Conservation (phyloP, 2,888 invertebrate species). For the Conomelus anceps region DNA sequence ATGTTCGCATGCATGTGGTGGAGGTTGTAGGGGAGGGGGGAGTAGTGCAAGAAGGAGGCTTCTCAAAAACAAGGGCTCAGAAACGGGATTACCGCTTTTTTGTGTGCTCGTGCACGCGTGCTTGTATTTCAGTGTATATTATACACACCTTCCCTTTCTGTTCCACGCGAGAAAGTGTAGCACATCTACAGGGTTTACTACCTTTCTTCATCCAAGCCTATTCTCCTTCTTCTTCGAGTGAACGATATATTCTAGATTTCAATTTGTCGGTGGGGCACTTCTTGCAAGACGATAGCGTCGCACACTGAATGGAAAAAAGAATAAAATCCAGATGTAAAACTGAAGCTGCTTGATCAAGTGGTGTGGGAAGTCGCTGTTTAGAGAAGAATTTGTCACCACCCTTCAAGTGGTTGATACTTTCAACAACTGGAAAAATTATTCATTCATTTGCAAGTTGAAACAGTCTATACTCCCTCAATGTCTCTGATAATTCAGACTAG, state of each 20-base stretch:
- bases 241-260: background rate
- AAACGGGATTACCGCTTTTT: background rate
- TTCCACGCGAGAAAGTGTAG: background rate
- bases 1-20: conserved; percentile 2
- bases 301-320: background rate
- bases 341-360: background rate
- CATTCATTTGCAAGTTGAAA: too few species aligned
- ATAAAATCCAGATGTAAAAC: background rate
- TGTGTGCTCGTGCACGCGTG: background rate
- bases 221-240: background rate
- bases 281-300: background rate
- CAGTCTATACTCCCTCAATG: too few species aligned
- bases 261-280: background rate
- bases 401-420: too few species aligned
- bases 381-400: background rate
- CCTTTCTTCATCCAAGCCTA: background rate
- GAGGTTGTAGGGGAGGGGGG: background rate
- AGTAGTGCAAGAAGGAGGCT: background rate
- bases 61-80: background rate
- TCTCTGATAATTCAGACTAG: too few species aligned
- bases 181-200: background rate
- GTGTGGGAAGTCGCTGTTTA: too few species aligned
- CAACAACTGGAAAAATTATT: too few species aligned
- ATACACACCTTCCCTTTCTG: background rate
- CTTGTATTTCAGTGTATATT: background rate